Evolutionary conservation across 2,888 invertebrate species (phyloP).

Genomic region (Netelia fuscicornis): DNA sequence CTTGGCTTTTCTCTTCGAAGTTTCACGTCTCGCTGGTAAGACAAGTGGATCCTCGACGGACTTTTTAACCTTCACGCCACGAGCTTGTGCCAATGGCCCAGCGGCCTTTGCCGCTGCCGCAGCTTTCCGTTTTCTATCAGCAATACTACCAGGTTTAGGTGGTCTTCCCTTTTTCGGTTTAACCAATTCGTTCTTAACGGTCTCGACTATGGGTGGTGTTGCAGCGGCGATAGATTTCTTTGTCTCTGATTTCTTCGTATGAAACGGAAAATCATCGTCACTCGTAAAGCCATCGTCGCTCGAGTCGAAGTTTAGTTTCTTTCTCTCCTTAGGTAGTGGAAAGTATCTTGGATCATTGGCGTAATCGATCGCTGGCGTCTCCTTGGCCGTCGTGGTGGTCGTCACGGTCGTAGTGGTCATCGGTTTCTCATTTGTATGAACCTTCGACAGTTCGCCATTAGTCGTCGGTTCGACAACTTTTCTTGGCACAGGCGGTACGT

Average conservation of each 20-base stretch:
- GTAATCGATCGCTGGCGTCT: constrained; percentile 85
- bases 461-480: constrained; percentile 72
- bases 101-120: constrained; percentile 80
- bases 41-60: constrained; percentile 83
- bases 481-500: constrained; percentile 75
- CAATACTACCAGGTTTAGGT: constrained; percentile 84
- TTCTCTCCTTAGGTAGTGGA: constrained; percentile 90
- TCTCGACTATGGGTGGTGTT: constrained; percentile 37
- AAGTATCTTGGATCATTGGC: constrained; percentile 90
- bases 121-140: constrained; percentile 84
- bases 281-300: constrained; percentile 89
- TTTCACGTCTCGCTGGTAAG: constrained; percentile 87
- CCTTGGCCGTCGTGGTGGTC: constrained; percentile 83
- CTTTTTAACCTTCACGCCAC: constrained; percentile 85
- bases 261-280: constrained; percentile 85
- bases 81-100: constrained; percentile 75
- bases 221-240: constrained; percentile 67
- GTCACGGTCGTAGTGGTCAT: constrained; percentile 83
- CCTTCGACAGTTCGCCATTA: constrained; percentile 73
- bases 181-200: constrained; percentile 54
- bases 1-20: constrained; percentile 89
- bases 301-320: constrained; percentile 88
- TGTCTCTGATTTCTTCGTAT: constrained; percentile 78
- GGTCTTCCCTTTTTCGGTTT: constrained; percentile 83
- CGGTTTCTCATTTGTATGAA: constrained; percentile 69